Evolutionary conservation across 2,113 vertebrate genomes (phyloP), one percentile per base, ranked within the genome.

Genomic region (Podarcis raffonei): DNA sequence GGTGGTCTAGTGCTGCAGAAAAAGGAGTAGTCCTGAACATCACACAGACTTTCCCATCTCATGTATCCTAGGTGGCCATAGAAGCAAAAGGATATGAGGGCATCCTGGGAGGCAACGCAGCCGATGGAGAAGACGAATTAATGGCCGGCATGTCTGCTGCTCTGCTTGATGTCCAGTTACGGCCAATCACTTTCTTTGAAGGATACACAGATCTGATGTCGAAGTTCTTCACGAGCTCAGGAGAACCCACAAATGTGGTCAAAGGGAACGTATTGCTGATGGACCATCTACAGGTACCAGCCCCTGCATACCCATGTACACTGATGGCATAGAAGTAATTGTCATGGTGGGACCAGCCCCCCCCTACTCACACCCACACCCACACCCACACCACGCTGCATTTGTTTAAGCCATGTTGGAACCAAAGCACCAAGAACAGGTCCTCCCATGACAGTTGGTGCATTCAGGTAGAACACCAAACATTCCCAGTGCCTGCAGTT

Each of bases 201-300:
- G 96, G 97, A 0, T 97, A 97, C 39, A 74, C 94, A 81, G 96
- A 97, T 35, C 84, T 97, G 1, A 94, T 97, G 94, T 89, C 93
- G 65, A 97, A 97, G 86, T 88, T 96, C 39, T 85, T 97, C 62
- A 37, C 94, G 62, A 94, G 92, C 89, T 95, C 86, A 0, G 93
- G 81, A 90, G 94, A 95, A 23, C 93, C 97, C 69, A 94, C 79
- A 20, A 96, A 81, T 0, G 53, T 96, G 74, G 59, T 97, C 72
- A 95, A 81, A 91, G 96, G 96, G 77, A 97, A 94, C 81, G 83
- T 96, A 5, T 77, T 96, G n/a, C 84, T 97, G 78, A 95, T 96
- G 91, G 97, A 97, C 81, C 95, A 97, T 82, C 92, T 94, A 59
- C 95, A 97, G 96, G 97, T 97, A 95, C n/a, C 13, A n/a, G 13